Conservation (phyloP, 2,888 invertebrate species). For the Acronicta psi region DNA sequence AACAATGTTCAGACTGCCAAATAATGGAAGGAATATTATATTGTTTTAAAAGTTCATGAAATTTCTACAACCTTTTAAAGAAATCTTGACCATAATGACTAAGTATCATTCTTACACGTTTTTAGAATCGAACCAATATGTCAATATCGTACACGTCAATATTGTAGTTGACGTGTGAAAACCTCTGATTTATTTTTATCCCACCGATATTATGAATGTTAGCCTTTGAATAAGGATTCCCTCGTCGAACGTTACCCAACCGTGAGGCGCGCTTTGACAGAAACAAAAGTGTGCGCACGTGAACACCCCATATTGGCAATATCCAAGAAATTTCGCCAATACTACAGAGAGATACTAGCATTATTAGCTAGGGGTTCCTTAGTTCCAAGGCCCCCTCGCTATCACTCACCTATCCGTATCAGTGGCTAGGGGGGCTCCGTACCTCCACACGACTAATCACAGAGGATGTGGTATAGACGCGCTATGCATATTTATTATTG, state of each 20-base stretch:
- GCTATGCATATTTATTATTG: conserved; percentile 88
- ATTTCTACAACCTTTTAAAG: no score
- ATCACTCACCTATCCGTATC: conserved; percentile 88
- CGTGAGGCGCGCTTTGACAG: conserved; percentile 68
- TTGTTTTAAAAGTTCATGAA: not conserved
- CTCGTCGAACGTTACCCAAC: conserved; percentile 42
- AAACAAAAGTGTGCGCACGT: conserved; percentile 84
- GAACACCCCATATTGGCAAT: conserved; percentile 86
- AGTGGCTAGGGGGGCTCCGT: conserved; percentile 66
- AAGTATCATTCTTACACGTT: not conserved
- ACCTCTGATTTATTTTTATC: conserved; percentile 32
- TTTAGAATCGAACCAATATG: not conserved
- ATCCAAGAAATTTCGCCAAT: conserved; percentile 85
- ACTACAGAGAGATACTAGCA: conserved; percentile 83
- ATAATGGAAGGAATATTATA: conserved; percentile 9
- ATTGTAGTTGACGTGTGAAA: not conserved
- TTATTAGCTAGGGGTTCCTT: conserved; percentile 86
- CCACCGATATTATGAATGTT: conserved; percentile 37
- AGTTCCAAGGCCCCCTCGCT: conserved; percentile 82
- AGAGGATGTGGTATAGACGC: conserved; percentile 87
- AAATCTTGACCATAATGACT: no score
- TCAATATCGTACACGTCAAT: not conserved
- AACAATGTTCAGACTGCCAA: conserved; percentile 7
- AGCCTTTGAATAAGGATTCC: conserved; percentile 47
- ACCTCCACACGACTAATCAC: conserved; percentile 85